Evolutionary conservation across 1,140 invertebrate genomes (phyloP).

Genomic region (Penaeus vannamei): DNA sequence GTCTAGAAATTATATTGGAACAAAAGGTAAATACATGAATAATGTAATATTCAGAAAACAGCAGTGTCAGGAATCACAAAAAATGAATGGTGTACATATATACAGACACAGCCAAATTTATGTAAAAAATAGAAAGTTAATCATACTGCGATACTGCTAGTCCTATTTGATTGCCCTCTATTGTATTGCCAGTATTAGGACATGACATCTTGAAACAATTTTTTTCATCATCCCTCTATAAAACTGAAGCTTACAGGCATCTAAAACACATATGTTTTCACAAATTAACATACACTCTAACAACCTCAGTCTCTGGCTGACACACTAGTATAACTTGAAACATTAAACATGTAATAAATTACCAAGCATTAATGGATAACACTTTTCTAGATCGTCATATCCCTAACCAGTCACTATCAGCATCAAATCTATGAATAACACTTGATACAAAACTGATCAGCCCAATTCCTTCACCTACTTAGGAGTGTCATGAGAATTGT

Average conservation of each 20-base stretch:
- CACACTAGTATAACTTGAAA: conserved; percentile 46
- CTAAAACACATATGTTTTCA: conserved; percentile 43
- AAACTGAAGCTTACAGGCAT: conserved; percentile 41
- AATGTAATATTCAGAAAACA: too few relatives aligned
- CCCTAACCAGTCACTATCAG: background rate
- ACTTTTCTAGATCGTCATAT: conserved; percentile 28
- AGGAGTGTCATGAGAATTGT: too few relatives aligned
- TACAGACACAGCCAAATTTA: too few relatives aligned
- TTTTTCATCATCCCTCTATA: conserved; percentile 20
- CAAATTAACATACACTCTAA: conserved; percentile 44
- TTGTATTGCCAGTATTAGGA: conserved; percentile 24
- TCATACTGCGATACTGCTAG: background rate
- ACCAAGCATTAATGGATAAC: conserved; percentile 33
- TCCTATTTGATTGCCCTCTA: conserved; percentile 34
- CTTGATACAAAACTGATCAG: background rate
- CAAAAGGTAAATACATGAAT: too few relatives aligned
- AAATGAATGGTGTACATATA: too few relatives aligned
- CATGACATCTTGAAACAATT: background rate
- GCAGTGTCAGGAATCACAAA: too few relatives aligned
- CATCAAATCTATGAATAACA: conserved; percentile 12
- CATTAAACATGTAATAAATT: conserved; percentile 47
- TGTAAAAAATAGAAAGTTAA: background rate
- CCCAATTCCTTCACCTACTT: too few relatives aligned
- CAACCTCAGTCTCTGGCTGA: conserved; percentile 35
- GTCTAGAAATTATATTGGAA: too few relatives aligned